Conservation (phyloP, 2,797 vertebrate species). For the Cynopterus sphinx region DNA sequence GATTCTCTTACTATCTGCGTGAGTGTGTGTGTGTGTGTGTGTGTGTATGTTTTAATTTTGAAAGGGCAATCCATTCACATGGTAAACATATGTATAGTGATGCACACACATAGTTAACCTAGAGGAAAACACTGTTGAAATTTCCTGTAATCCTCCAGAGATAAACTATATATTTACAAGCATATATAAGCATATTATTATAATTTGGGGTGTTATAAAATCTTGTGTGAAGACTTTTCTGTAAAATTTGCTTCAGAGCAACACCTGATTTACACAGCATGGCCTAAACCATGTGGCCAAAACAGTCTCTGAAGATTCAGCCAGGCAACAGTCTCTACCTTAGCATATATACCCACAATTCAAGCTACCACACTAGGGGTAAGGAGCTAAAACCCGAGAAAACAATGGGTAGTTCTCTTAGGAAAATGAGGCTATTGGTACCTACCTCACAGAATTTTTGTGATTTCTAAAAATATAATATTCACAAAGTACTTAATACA, state of each 20-base stretch:
- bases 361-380: neutral
- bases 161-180: neutral
- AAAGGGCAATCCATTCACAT: neutral
- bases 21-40: no score
- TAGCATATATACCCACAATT: neutral
- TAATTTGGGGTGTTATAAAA: constrained; percentile 1
- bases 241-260: constrained; percentile 18
- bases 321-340: neutral
- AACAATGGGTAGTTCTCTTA: neutral
- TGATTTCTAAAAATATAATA: constrained; percentile 10
- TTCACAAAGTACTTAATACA: neutral
- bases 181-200: neutral
- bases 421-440: neutral
- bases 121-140: constrained; percentile 16
- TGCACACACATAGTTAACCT: neutral
- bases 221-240: neutral
- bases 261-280: neutral
- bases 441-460: neutral
- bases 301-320: constrained; percentile 4
- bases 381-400: neutral
- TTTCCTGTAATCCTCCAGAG: neutral
- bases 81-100: neutral
- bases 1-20: neutral
- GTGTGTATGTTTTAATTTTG: neutral
- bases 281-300: neutral